Evolutionary conservation across 2,888 invertebrate species (phyloP).

Genomic region (Odontomyia ornata): DNA sequence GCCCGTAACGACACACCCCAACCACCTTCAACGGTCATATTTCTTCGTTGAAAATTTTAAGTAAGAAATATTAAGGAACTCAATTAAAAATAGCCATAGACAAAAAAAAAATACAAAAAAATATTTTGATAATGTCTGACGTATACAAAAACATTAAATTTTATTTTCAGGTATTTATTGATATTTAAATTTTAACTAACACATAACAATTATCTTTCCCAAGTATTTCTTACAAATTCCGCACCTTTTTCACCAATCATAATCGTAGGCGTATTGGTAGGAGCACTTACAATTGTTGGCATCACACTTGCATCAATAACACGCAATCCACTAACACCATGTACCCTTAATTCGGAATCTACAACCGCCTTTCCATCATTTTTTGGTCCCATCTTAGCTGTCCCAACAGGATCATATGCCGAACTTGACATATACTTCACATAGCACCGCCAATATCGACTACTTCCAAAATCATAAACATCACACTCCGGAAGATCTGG

Average conservation of each 20-base stretch:
- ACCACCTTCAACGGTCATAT: too few species aligned
- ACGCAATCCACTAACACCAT: conserved; percentile 66
- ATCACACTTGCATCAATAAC: conserved; percentile 69
- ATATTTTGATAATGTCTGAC: too few species aligned
- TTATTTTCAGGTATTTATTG: too few species aligned
- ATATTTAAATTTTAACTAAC: too few species aligned
- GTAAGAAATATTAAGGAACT: too few species aligned
- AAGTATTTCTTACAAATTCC: conserved; percentile 67
- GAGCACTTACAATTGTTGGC: conserved; percentile 67
- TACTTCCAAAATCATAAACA: conserved; percentile 57
- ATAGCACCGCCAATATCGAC: conserved; percentile 74
- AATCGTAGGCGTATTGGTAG: conserved; percentile 68
- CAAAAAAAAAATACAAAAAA: too few species aligned
- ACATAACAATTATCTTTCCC: too few species aligned
- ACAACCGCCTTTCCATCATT: conserved; percentile 71
- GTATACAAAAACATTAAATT: not conserved
- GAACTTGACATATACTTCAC: conserved; percentile 71
- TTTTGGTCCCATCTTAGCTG: conserved; percentile 73
- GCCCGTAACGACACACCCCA: too few species aligned
- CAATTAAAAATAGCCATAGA: too few species aligned
- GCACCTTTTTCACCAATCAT: conserved; percentile 70
- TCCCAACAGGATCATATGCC: conserved; percentile 72
- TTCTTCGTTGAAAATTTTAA: too few species aligned
- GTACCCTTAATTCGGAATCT: conserved; percentile 68
- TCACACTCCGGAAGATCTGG: conserved; percentile 65